phyloP scores from a whole-genome alignment of 2,113 vertebrate species.

The Salvelinus fontinalis region DNA sequence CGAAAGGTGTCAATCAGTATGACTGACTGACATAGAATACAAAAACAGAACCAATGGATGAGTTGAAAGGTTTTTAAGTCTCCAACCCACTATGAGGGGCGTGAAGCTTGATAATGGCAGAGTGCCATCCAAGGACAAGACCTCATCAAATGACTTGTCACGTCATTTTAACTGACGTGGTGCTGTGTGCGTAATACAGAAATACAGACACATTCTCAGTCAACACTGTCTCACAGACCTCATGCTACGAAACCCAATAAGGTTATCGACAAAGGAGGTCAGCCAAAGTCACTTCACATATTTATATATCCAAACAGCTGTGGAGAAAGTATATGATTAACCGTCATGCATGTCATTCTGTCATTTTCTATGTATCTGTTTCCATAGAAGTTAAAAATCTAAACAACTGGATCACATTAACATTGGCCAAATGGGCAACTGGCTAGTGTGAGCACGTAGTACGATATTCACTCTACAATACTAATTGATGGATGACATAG shows the following conservation, averaged over 20 bases:
- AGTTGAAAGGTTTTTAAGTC: background rate
- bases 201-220: background rate
- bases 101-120: too few species aligned
- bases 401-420: too few species aligned
- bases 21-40: background rate
- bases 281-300: too few species aligned
- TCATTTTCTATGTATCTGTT: background rate
- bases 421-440: too few species aligned
- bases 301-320: background rate
- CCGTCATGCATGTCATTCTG: background rate
- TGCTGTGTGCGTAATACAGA: too few species aligned
- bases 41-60: slow-evolving; percentile 6
- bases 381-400: too few species aligned
- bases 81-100: background rate
- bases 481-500: background rate
- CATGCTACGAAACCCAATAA: background rate
- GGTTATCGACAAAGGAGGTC: background rate
- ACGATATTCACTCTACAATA: background rate
- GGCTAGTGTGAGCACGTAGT: too few species aligned
- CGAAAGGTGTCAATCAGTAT: slow-evolving; percentile 11
- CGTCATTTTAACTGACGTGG: too few species aligned
- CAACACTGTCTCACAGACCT: background rate
- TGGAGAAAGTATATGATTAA: background rate
- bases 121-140: too few species aligned
- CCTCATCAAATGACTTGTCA: too few species aligned